A percentile compares a stretch with the other conserved stretches of the same genome.
Evolutionary conservation across 2,113 vertebrate genomes (phyloP).

Genomic region (Dromas ardeola): DNA sequence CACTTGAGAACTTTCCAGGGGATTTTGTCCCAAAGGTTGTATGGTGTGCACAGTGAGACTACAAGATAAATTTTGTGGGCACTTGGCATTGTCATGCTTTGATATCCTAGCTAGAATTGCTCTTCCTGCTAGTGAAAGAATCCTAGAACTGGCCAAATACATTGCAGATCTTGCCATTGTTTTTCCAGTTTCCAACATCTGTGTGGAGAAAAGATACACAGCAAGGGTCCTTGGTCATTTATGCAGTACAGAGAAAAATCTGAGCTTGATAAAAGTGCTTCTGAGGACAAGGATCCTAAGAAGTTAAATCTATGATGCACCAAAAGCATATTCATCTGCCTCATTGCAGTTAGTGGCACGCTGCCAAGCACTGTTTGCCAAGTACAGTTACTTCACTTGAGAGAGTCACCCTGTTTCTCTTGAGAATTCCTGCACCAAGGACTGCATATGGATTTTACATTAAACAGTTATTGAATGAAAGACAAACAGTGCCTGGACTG

Average conservation of each 20-base stretch:
- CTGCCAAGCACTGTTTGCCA: constrained; percentile 58
- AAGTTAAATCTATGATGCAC: constrained; percentile 45
- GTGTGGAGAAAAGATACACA: background rate
- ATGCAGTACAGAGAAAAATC: background rate
- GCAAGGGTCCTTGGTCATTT: background rate
- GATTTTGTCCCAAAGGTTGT: constrained; percentile 7
- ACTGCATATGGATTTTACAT: constrained; percentile 62
- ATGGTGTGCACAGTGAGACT: background rate
- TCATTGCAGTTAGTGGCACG: constrained; percentile 49
- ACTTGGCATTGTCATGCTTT: background rate
- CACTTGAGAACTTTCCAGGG: background rate
- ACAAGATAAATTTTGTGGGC: background rate
- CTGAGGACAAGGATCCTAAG: constrained; percentile 44
- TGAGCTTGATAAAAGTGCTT: constrained; percentile 15
- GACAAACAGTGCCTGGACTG: constrained; percentile 24
- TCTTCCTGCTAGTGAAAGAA: background rate
- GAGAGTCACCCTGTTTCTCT: constrained; percentile 60
- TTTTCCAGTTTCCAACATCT: background rate
- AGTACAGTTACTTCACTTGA: constrained; percentile 66
- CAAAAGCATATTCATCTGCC: constrained; percentile 41
- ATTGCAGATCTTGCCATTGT: background rate
- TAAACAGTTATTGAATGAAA: constrained; percentile 50
- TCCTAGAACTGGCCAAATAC: background rate
- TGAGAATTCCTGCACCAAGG: constrained; percentile 57
- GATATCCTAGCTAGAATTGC: background rate